A percentile compares a stretch with the other conserved stretches of the same genome.
These are phyloP conservation scores for Orycteropus afer DNA, from an alignment of 2,113 vertebrate genomes.

Conservation along the genomic window DNA sequence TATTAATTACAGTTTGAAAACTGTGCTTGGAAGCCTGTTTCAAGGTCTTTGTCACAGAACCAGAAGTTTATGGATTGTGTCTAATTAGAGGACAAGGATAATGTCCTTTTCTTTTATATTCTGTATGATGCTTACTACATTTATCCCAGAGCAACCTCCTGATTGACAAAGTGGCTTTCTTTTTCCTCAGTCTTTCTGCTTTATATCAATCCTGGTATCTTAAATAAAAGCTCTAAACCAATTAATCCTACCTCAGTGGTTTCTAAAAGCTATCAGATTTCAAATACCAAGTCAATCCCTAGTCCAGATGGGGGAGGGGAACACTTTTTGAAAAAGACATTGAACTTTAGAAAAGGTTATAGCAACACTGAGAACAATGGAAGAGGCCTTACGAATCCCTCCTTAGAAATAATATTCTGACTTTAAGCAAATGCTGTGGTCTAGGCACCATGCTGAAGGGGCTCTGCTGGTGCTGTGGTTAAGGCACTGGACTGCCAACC, in stretches of 20 bases:
- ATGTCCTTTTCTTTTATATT: conserved; percentile 23
- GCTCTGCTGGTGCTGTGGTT: no score
- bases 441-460: neutral
- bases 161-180: conserved; percentile 38
- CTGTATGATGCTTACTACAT: neutral
- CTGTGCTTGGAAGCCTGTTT: neutral
- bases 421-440: neutral
- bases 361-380: conserved; percentile 48
- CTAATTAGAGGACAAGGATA: neutral
- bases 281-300: conserved; percentile 25
- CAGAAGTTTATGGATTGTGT: conserved; percentile 5
- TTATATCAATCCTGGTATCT: conserved; percentile 36
- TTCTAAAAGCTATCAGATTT: conserved; percentile 54
- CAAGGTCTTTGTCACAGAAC: neutral
- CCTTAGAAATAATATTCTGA: neutral
- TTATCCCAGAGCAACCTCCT: neutral
- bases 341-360: conserved; percentile 63
- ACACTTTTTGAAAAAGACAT: conserved; percentile 51
- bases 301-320: neutral
- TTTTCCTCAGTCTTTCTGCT: conserved; percentile 21
- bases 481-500: no score
- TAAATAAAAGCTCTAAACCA: conserved; percentile 13
- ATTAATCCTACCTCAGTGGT: conserved; percentile 45
- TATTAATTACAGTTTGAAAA: conserved; percentile 29
- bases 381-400: neutral